A percentile compares a stretch with the other conserved stretches of the same genome.
Evolutionary conservation across 2,888 invertebrate species (phyloP).

Genomic region (Drosophila nr. medialis): DNA sequence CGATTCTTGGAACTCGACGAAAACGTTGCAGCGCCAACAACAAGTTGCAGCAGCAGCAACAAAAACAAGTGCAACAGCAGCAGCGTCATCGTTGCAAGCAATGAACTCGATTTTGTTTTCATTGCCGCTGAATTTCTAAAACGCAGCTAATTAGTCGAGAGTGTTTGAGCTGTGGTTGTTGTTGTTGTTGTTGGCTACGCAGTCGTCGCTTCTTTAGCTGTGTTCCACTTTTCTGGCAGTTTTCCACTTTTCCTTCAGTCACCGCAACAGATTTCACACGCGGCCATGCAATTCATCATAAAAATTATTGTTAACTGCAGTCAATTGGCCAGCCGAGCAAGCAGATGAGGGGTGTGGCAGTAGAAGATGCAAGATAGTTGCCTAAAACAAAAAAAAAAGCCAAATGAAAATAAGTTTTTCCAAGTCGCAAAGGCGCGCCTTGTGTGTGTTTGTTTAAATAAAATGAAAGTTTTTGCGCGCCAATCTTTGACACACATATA

Average conservation of each 20-base stretch:
- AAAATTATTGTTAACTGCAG: slow-evolving; percentile 76
- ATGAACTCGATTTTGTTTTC: slow-evolving; percentile 82
- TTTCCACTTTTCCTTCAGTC: slow-evolving; percentile 78
- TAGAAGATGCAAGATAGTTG: slow-evolving; percentile 47
- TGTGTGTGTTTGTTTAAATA: slow-evolving; percentile 74
- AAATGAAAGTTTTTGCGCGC: slow-evolving; percentile 76
- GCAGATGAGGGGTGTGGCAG: slow-evolving; percentile 9
- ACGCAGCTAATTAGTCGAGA: slow-evolving; percentile 80
- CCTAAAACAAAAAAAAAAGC: slow-evolving; percentile 44
- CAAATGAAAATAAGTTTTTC: slow-evolving; percentile 76
- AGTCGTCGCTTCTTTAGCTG: slow-evolving; percentile 70
- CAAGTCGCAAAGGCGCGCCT: slow-evolving; percentile 71
- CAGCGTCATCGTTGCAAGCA: slow-evolving; percentile 71
- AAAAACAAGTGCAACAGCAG: slow-evolving; percentile 43
- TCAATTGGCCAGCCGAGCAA: slow-evolving; percentile 55
- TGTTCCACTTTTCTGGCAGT: slow-evolving; percentile 79
- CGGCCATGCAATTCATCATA: slow-evolving; percentile 81
- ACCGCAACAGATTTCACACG: slow-evolving; percentile 74
- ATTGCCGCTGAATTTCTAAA: slow-evolving; percentile 81
- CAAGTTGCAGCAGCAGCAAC: slow-evolving; percentile 35
- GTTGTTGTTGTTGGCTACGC: slow-evolving; percentile 47
- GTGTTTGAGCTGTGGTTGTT: slow-evolving; percentile 61
- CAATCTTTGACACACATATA: slow-evolving; percentile 76
- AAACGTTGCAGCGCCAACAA: slow-evolving; percentile 54
- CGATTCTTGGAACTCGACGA: slow-evolving; percentile 72